Evolutionary conservation across 1,140 invertebrate genomes (phyloP), one percentile per base, ranked within the genome.

Genomic region (Hycleus cichorii): DNA sequence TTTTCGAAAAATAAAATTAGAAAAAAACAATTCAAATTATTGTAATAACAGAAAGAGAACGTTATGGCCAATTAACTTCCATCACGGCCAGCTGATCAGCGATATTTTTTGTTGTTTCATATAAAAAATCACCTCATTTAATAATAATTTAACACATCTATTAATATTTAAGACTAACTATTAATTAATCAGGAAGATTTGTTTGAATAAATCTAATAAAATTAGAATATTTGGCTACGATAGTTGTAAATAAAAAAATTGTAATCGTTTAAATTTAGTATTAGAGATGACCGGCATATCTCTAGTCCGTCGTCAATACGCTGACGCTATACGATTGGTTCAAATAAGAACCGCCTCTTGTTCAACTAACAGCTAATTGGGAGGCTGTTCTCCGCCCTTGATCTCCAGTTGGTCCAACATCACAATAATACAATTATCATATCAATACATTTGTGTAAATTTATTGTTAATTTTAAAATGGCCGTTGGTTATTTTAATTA

Each of bases 271-370:
- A 4, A 5, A 32, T 32, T 32, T 32, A 32, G 32, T 39, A 18
- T 25, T 39, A 49, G 4, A 50, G 49, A 50, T 50, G 49, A 50
- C 49, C 49, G 38, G 49, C 24, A 50, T 40, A 39, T 38, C 4
- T 7, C 4, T 32, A 32, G 32, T 5, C 32, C 32, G 32, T 4
- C 32, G 32, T 32, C 32, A 32, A 32, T 32, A 32, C 32, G 32
- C 7, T 32, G 32, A n/a, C 39, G 48, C 39, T 39, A n/a, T 24
- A 40, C 11, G 49, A 50, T 50, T 50, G 49, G 49, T 50, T 40
- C 32, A 40, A 39, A 40, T 32, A 10, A 38, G 49, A 24, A n/a
- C 49, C 49, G 49, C 49, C 49, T 50, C 49, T 50, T 40, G 8
- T 9, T 18, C 4, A 39, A 12, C 11, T 11, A 39, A 32, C 4